Base-by-base conservation (phyloP, 2,888 invertebrate species). In the Cenopis cana region DNA sequence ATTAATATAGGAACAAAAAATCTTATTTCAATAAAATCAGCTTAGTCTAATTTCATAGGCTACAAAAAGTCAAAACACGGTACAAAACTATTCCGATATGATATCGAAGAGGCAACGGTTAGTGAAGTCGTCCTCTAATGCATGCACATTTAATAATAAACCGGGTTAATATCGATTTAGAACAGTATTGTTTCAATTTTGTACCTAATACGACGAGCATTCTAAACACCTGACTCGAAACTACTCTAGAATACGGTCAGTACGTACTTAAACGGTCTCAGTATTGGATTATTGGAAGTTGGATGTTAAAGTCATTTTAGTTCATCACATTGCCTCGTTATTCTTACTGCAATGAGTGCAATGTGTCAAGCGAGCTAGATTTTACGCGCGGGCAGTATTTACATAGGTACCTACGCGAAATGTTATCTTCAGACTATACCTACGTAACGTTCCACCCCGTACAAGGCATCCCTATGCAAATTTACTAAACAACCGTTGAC, bases 241-340 rank as follows among this genome's bases (percentile, higher is more conserved):
- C 2, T 14, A 29, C 4, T 8, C 29, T 24, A 46, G 8, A 8
- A 14, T 55, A n/a, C 24, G 29, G 54, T 54, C 54, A 54, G 54
- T 12, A 24, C 24, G 2, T 24, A 29, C 52, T 11, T 24, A 46
- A n/a, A 46, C 14, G n/a, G 29, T 24, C 24, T 54, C 24, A 24
- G 29, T 29, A 55, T 29, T 57, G 57, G 57, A 38, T 67, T 24
- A 52, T 33, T 38, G 41, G 41, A 6, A 46, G n/a, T 14, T 46
- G 41, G 6, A 33, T 33, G 33, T 5, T 29, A n/a, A 6, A 46
- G 6, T n/a, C n/a, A n/a, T 12, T 46, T 46, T 46, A n/a, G n/a
- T n/a, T 12, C 4, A n/a, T 46, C 6, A 46, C n/a, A n/a, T 46
- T 14, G 41, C 41, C 14, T 46, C 14, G 41, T 24, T 6, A n/a